A percentile compares a stretch with the other conserved stretches of the same genome.
phyloP scores from a whole-genome alignment of 2,113 vertebrate genomes.

The Carollia perspicillata region DNA sequence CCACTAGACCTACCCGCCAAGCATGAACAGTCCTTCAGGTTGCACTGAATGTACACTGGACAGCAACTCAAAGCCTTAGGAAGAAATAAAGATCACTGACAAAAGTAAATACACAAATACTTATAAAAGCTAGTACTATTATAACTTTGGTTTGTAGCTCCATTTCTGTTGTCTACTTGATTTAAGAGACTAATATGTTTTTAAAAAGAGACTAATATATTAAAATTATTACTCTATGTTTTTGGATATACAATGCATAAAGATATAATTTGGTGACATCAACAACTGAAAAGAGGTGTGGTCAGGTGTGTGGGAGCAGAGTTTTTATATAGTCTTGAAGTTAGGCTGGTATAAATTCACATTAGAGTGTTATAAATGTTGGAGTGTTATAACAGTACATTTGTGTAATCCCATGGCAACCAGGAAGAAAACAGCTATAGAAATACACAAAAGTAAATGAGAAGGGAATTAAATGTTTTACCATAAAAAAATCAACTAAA shows the following conservation, averaged over 20 bases:
- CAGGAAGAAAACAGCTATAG: background rate
- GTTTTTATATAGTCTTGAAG: background rate
- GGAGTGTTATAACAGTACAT: background rate
- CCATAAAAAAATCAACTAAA: background rate
- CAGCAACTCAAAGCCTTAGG: too few relatives aligned
- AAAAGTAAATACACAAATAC: background rate
- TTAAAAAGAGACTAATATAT: too few relatives aligned
- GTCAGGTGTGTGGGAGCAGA: background rate
- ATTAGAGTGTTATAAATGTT: background rate
- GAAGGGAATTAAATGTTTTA: background rate
- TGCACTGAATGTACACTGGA: too few relatives aligned
- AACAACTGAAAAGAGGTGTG: background rate
- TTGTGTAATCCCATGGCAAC: background rate
- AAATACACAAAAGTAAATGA: background rate
- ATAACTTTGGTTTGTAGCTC: too few relatives aligned
- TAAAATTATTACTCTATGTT: too few relatives aligned
- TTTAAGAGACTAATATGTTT: too few relatives aligned
- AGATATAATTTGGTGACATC: too few relatives aligned
- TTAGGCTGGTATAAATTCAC: background rate
- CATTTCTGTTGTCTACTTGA: too few relatives aligned
- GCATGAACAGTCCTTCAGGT: too few relatives aligned
- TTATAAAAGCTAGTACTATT: background rate
- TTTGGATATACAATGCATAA: background rate
- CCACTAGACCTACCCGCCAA: too few relatives aligned
- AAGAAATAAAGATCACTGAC: too few relatives aligned